Conservation (phyloP, 2,113 vertebrate genomes). For the Lamprologus tigripictilis region DNA sequence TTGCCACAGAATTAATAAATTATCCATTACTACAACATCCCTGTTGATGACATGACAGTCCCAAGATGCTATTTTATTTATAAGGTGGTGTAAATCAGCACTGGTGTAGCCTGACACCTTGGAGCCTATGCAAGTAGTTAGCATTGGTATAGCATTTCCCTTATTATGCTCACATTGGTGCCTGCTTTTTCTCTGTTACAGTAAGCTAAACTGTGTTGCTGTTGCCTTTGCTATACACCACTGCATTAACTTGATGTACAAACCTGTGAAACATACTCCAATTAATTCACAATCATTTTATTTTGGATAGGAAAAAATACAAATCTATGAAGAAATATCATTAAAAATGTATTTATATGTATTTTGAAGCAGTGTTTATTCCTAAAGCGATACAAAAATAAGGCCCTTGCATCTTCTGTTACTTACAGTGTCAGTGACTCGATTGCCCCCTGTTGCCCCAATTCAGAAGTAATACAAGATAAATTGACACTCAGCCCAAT, state of each 20-base stretch:
- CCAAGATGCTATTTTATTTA: not conserved
- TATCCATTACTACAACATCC: not conserved
- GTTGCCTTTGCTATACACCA: not conserved
- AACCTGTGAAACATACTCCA: not conserved
- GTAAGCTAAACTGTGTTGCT: not conserved
- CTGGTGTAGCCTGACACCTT: not conserved
- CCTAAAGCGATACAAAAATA: not conserved
- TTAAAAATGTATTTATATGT: not conserved
- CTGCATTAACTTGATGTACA: not conserved
- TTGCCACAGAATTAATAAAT: not conserved
- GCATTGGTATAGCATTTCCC: not conserved
- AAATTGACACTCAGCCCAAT: constrained; percentile 66
- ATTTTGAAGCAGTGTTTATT: not conserved
- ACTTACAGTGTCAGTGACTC: constrained; percentile 48
- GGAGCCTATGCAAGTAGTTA: not conserved
- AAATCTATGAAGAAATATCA: not conserved
- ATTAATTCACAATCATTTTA: not conserved
- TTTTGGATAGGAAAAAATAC: not conserved
- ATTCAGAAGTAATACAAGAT: constrained; percentile 57
- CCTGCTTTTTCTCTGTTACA: not conserved
- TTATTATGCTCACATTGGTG: not conserved
- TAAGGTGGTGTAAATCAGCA: not conserved
- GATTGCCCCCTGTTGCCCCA: constrained; percentile 51
- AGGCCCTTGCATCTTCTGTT: not conserved
- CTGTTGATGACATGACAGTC: rapidly evolving